Evolutionary conservation across 2,888 invertebrate genomes (phyloP), one percentile per base, ranked within the genome.

Genomic region (Tetramorium bicarinatum): DNA sequence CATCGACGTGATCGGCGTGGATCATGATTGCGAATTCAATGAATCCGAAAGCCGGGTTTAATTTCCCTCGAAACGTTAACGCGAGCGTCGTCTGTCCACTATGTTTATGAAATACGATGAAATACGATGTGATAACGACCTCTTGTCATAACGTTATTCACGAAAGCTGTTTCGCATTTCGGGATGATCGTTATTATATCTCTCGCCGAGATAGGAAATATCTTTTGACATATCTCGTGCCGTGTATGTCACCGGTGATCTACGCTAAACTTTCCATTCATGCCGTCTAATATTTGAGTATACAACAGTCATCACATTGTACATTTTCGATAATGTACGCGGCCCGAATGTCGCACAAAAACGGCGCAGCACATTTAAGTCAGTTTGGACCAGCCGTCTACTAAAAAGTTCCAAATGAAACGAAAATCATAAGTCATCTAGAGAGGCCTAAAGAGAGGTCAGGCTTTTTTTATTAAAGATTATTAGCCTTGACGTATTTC

Each of bases 401-500:
- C 18, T 15, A 18, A 59, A 41, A 41, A 44, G 0, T 3, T 3
- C 4, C 1, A 74, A 44, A 44, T 47, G 7, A 6, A 47, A 62
- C n/a, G 21, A 18, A 25, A 38, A 8, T 52, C 49, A 25, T 3
- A 25, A 34, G 11, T 38, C 18, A 52, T 25, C 6, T 6, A 38
- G 52, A 25, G n/a, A n/a, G n/a, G n/a, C n/a, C 25, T 3, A 64
- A 2, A 6, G 1, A 52, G 15, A 47, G 4, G 3, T 74, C n/a
- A n/a, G n/a, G n/a, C 1, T 47, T 59, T 59, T 59, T 21, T 25
- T 13, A 11, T 41, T 25, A 8, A 34, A 74, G 7, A 44, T 72
- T 18, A 21, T 74, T 80, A 88, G 85, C 89, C 89, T 90, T 90
- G 87, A 85, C 25, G 62, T 47, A 87, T 85, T 82, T 85, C 82